These are phyloP conservation scores for Ceratosolen solmsi DNA, from an alignment of 1,140 invertebrate genomes.

Conservation along the genomic window DNA sequence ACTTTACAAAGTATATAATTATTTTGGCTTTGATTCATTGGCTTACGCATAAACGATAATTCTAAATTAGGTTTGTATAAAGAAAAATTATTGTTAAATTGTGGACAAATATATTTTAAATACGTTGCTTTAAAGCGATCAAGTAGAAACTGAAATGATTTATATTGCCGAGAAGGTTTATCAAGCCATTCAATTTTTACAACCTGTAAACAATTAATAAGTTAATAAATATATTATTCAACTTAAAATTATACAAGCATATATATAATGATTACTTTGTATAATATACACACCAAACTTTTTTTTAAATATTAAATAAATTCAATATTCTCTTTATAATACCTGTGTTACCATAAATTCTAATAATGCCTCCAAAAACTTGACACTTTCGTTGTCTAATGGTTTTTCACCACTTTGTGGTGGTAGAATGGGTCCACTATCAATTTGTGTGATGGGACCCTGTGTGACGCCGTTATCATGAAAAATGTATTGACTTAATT, in stretches of 20 bases:
- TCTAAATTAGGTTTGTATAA: slow-evolving; percentile 91
- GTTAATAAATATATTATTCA: not conserved
- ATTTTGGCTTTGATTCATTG: slow-evolving; percentile 75
- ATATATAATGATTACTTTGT: too few relatives aligned
- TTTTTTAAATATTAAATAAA: too few relatives aligned
- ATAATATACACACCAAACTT: too few relatives aligned
- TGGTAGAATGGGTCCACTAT: slow-evolving; percentile 88
- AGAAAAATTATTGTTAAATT: slow-evolving; percentile 87
- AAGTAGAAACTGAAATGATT: slow-evolving; percentile 92
- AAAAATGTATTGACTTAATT: slow-evolving; percentile 64
- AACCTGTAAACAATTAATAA: slow-evolving; percentile 73
- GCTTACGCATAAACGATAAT: slow-evolving; percentile 74
- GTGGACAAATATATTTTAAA: slow-evolving; percentile 91
- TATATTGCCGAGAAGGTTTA: slow-evolving; percentile 82
- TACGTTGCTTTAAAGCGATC: slow-evolving; percentile 94
- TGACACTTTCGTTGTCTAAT: slow-evolving; percentile 90
- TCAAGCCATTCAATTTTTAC: slow-evolving; percentile 94
- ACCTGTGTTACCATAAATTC: slow-evolving; percentile 93
- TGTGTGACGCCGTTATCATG: slow-evolving; percentile 64
- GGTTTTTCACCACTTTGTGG: slow-evolving; percentile 88
- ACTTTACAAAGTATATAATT: slow-evolving; percentile 85
- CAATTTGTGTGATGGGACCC: slow-evolving; percentile 85
- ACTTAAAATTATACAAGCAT: too few relatives aligned
- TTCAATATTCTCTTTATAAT: too few relatives aligned
- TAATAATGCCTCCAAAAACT: slow-evolving; percentile 90